These are phyloP conservation scores for Dyspetes luteomarginatus DNA, from an alignment of 2,888 invertebrate genomes.

Conservation along the genomic window DNA sequence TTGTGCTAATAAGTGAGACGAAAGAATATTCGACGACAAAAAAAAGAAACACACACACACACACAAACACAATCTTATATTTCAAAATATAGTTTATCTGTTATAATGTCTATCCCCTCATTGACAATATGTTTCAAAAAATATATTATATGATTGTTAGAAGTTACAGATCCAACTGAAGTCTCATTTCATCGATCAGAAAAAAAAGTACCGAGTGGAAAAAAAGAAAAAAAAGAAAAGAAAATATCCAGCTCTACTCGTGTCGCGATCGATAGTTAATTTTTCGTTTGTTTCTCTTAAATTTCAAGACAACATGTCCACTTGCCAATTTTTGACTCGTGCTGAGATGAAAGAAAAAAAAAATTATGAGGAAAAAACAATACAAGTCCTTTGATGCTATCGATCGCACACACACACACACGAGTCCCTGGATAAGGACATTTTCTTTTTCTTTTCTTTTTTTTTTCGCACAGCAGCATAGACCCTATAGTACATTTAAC, in stretches of 20 bases:
- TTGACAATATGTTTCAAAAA: slow-evolving; percentile 82
- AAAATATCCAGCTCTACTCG: background rate
- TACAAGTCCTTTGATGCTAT: too few species aligned
- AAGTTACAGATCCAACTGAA: slow-evolving; percentile 75
- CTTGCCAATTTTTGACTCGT: too few species aligned
- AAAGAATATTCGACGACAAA: slow-evolving; percentile 51
- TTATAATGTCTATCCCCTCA: slow-evolving; percentile 82
- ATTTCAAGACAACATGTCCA: too few species aligned
- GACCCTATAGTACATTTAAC: background rate
- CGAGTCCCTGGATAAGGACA: background rate
- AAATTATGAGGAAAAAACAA: too few species aligned
- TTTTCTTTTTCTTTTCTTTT: background rate
- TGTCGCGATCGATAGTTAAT: background rate
- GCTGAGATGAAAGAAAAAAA: too few species aligned
- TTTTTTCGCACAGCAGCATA: background rate
- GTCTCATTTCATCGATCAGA: slow-evolving; percentile 52
- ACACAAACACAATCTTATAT: slow-evolving; percentile 74
- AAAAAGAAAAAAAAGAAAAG: background rate
- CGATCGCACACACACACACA: slow-evolving; percentile 25
- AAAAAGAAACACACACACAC: slow-evolving; percentile 36
- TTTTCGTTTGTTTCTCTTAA: background rate
- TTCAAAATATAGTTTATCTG: slow-evolving; percentile 80
- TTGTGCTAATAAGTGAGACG: slow-evolving; percentile 48
- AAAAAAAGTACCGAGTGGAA: background rate
- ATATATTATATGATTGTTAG: slow-evolving; percentile 82